These are phyloP conservation scores for Spodoptera littoralis DNA, from an alignment of 2,888 invertebrate species.

Conservation along the genomic window DNA sequence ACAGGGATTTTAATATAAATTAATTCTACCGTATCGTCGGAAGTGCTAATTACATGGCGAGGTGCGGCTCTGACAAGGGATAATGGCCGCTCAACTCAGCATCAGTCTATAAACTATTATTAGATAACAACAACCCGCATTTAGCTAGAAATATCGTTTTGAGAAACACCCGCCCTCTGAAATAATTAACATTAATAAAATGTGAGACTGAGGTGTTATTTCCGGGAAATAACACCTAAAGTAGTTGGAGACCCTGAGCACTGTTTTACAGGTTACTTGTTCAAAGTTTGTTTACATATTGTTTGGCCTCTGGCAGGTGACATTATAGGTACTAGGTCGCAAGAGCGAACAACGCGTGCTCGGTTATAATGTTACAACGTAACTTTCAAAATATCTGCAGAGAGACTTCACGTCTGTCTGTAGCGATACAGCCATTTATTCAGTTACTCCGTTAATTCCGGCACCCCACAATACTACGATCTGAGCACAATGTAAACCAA, in stretches of 20 bases:
- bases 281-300: constrained; percentile 68
- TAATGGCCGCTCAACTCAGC: constrained; percentile 47
- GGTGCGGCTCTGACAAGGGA: constrained; percentile 51
- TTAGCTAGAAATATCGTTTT: constrained; percentile 57
- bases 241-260: constrained; percentile 49
- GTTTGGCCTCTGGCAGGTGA: constrained; percentile 61
- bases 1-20: constrained; percentile 50
- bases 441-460: constrained; percentile 3
- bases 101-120: constrained; percentile 58
- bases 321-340: constrained; percentile 62
- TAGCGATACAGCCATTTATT: constrained; percentile 27
- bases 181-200: constrained; percentile 62
- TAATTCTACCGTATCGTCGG: constrained; percentile 57
- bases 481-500: constrained; percentile 67
- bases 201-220: constrained; percentile 65
- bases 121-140: constrained; percentile 55
- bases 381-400: constrained; percentile 39
- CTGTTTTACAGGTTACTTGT: constrained; percentile 59
- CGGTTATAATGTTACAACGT: constrained; percentile 24
- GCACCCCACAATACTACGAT: constrained; percentile 49
- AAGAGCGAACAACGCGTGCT: constrained; percentile 41
- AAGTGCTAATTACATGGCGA: constrained; percentile 59
- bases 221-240: constrained; percentile 72
- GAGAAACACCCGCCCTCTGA: constrained; percentile 45
- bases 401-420: constrained; percentile 15